phyloP scores from a whole-genome alignment of 2,888 invertebrate genomes.

The Phragmatobia fuliginosa region DNA sequence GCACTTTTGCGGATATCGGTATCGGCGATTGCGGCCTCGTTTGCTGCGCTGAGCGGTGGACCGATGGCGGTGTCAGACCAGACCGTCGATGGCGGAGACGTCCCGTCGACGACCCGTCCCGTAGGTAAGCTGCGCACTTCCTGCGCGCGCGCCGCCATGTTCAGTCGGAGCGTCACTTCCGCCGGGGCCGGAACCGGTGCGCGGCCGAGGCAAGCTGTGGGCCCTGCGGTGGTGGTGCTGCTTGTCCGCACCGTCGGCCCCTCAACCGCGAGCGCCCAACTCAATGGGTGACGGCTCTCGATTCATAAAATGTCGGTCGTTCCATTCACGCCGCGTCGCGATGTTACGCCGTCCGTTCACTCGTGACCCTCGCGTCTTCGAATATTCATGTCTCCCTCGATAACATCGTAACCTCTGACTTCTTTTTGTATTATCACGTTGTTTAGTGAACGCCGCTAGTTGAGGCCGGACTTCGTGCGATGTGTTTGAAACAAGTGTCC shows the following conservation, averaged over 20 bases:
- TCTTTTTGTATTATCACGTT: constrained; percentile 84
- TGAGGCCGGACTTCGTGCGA: constrained; percentile 76
- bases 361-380: constrained; percentile 86
- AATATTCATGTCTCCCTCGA: constrained; percentile 86
- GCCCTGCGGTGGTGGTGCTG: constrained; percentile 65
- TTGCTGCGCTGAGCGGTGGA: constrained; percentile 64
- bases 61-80: constrained; percentile 65
- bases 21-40: constrained; percentile 76
- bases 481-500: constrained; percentile 82
- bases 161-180: constrained; percentile 84
- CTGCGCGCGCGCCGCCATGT: constrained; percentile 86
- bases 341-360: constrained; percentile 82
- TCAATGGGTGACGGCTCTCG: constrained; percentile 84
- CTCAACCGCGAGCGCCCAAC: constrained; percentile 61
- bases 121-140: constrained; percentile 87
- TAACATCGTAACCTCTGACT: constrained; percentile 86
- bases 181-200: constrained; percentile 77
- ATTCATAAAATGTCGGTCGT: constrained; percentile 86
- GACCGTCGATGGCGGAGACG: constrained; percentile 74
- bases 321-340: constrained; percentile 84
- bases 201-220: constrained; percentile 67
- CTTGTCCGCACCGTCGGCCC: constrained; percentile 63
- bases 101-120: constrained; percentile 59
- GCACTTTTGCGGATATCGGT: constrained; percentile 81
- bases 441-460: constrained; percentile 78